Base-by-base conservation (phyloP, 2,797 vertebrate species). In the Coregonus sp. region DNA sequence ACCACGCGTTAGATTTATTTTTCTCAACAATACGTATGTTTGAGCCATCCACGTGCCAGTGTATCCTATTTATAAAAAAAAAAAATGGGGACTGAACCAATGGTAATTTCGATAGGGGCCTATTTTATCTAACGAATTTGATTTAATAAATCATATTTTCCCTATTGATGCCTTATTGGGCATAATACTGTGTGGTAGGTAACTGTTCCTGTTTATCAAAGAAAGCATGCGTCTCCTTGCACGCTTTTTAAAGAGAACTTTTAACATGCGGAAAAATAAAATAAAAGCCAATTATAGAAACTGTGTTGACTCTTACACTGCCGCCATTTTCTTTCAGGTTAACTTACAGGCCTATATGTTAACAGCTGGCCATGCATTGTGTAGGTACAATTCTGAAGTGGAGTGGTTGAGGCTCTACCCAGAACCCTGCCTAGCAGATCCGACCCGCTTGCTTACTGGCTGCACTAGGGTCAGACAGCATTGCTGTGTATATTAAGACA, bases 291-390 rank as follows among this genome's bases (percentile, higher is more conserved):
- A 33, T 20, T 52, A 31, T 66, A 31, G 18, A 35, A 25, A 63
- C n/a, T 5, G 52, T 61, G 59, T 66, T 51, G n/a, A n/a, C 61
- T 68, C n/a, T 47, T 47, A 15, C 72, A 6, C 14, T 59, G 63
- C 37, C 31, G 33, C 37, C 52, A 70, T 70, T 70, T 50, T 5
- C 40, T 29, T 50, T 29, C 67, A 79, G 65, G 73, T 35, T 71
- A 25, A 35, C 25, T 11, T 47, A 47, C 9, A 47, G 40, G 9
- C 40, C 16, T 12, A 70, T 75, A 33, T 25, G n/a, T 63, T 63
- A 15, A 56, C 52, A 63, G 20, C 11, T 25, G 59, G 1, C 40
- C 40, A 47, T 47, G 2, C 40, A 12, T 12, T 11, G 40, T 47
- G 40, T 12, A 1, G 40, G 40, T 47, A 47, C 11, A 47, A 47